These are phyloP conservation scores for Cossypha dichroa DNA, from an alignment of 2,797 vertebrate species.

Conservation along the genomic window DNA sequence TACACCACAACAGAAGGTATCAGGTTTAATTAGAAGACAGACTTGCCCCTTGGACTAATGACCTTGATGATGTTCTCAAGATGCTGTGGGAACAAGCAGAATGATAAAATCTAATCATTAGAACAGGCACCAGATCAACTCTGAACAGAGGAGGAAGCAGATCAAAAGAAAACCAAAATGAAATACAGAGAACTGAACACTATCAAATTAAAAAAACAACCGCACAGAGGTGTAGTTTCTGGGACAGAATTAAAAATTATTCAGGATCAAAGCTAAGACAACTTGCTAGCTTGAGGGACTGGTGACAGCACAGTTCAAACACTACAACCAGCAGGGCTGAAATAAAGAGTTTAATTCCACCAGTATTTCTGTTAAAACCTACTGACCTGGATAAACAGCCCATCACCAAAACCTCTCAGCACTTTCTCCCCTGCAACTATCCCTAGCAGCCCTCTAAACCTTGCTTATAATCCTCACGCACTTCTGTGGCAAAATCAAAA, in stretches of 20 bases:
- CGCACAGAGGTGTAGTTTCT: background rate
- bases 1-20: background rate
- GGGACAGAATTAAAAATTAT: background rate
- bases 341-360: background rate
- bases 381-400: background rate
- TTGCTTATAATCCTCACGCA: background rate
- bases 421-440: background rate
- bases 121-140: background rate
- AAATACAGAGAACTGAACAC: background rate
- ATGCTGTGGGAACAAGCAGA: background rate
- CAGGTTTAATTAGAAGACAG: constrained; percentile 34
- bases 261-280: constrained; percentile 3
- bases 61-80: background rate
- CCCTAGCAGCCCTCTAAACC: background rate
- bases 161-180: constrained; percentile 16
- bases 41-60: constrained; percentile 10
- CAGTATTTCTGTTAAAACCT: background rate
- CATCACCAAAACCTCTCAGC: background rate
- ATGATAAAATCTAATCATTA: constrained; percentile 39
- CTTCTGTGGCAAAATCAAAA: background rate
- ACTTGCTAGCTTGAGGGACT: background rate
- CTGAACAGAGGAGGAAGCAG: background rate
- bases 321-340: background rate
- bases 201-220: background rate
- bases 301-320: background rate